Evolutionary conservation across 2,113 vertebrate genomes (phyloP).

Genomic region (Astatotilapia flaviijosephi): DNA sequence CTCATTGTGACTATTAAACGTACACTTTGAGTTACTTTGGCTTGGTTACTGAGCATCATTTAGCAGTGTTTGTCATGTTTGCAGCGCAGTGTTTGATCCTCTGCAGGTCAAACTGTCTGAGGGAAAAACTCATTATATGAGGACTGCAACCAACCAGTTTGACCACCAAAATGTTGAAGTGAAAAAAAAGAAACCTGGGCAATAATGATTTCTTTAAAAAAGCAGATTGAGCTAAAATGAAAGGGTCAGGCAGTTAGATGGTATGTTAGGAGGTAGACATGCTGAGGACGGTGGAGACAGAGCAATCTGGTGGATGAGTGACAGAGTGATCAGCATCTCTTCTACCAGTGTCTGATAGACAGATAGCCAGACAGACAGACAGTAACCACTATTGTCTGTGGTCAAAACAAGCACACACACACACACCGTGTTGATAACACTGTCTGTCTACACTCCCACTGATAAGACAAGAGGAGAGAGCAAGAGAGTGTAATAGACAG

Average conservation of each 20-base stretch:
- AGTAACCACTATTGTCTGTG: conserved; percentile 65
- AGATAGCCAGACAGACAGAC: conserved; percentile 38
- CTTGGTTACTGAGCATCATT: background rate
- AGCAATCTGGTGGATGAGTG: background rate
- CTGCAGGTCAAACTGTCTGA: background rate
- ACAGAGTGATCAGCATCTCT: conserved; percentile 41
- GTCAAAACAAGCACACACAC: conserved; percentile 35
- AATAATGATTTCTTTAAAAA: background rate
- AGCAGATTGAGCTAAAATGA: background rate
- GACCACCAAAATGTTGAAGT: background rate
- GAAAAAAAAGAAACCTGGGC: background rate
- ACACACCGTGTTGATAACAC: conserved; percentile 45
- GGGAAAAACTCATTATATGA: background rate
- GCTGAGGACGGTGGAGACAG: conserved; percentile 16
- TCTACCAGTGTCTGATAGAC: conserved; percentile 6
- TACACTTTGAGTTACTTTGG: background rate
- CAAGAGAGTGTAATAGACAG: background rate
- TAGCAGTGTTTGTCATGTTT: background rate
- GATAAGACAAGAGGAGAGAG: conserved; percentile 25
- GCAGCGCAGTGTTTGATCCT: background rate
- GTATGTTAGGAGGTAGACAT: background rate
- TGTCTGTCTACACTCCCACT: conserved; percentile 47
- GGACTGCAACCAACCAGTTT: background rate
- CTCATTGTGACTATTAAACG: too few species aligned
- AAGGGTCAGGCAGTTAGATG: background rate